Evolutionary conservation across 2,888 invertebrate species (phyloP).

Genomic region (Pelosia muscerda): DNA sequence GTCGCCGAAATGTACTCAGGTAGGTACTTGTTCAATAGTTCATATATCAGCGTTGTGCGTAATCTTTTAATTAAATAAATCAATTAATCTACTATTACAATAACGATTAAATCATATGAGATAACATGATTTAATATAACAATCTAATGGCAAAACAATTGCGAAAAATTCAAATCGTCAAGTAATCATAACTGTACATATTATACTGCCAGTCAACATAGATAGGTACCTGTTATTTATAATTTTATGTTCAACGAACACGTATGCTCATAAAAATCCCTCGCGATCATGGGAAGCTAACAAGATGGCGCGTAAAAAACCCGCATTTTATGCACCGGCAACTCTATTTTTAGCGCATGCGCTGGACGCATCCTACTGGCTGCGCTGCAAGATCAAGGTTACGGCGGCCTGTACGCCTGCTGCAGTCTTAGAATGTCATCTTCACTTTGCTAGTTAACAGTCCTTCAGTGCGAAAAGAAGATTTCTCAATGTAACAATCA

Average conservation of each 20-base stretch:
- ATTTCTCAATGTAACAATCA: conserved; percentile 41
- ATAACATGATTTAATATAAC: background rate
- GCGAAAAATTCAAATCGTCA: background rate
- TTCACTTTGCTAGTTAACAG: conserved; percentile 67
- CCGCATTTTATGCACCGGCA: conserved; percentile 74
- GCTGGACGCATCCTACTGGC: conserved; percentile 82
- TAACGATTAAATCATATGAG: background rate
- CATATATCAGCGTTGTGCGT: background rate
- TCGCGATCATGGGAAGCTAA: conserved; percentile 74
- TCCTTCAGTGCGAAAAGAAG: conserved; percentile 60
- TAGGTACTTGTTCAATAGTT: too few relatives aligned
- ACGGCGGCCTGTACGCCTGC: conserved; percentile 63
- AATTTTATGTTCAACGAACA: conserved; percentile 72
- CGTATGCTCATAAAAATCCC: conserved; percentile 67
- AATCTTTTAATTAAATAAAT: background rate
- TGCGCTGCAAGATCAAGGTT: conserved; percentile 84
- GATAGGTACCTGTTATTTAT: conserved; percentile 63
- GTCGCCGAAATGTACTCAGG: background rate
- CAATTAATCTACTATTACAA: background rate
- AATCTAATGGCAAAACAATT: background rate
- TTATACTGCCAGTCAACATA: conserved; percentile 38
- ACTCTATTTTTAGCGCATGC: conserved; percentile 79
- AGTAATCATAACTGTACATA: conserved; percentile 57
- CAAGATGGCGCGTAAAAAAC: conserved; percentile 74
- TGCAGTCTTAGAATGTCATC: conserved; percentile 67